Evolutionary conservation across 2,797 vertebrate genomes (phyloP), one percentile per base, ranked within the genome.

Genomic region (Betta splendens): DNA sequence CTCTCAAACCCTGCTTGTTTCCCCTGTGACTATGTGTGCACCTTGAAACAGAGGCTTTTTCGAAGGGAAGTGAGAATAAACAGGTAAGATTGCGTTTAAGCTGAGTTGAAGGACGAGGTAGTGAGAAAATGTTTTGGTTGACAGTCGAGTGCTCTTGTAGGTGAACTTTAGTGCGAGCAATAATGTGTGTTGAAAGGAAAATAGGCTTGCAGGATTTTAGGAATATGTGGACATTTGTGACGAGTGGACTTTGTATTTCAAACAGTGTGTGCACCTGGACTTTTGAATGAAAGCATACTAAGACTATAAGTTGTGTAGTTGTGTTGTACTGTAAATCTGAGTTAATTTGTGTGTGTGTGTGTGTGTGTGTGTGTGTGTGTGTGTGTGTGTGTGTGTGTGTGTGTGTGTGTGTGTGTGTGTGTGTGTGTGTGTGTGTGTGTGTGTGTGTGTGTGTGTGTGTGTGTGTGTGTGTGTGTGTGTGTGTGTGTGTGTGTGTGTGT

Each of bases 21-120:
- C n/a, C 7, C 2, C 54, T 45, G 8, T 16, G 15, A 20, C 26
- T 54, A 46, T 18, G 35, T n/a, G 22, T 53, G 22, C 69, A 28
- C 61, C 6, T 43, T 71, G n/a, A 75, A 40, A 55, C 36, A 36
- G 36, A 47, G 31, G 28, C 45, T 25, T 17, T 32, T 49, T 4
- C 67, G 25, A 48, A 39, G 33, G 72, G 63, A 80, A 76, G 56
- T 75, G 59, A 61, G 57, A 77, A 64, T 57, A 42, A 22, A 9
- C 72, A 88, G 80, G 85, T 85, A 57, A 53, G 70, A 28, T 43
- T 70, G 13, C 68, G 64, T 69, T 35, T 56, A 23, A 45, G 5
- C 18, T 63, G 20, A 42, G 52, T 25, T 40, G n/a, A 47, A 31
- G 17, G 36, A 60, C 28, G 56, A 21, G 64, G 69, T 60, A 55